Evolutionary conservation across 1,140 invertebrate genomes (phyloP).

Genomic region (Himalopsyche phryganea): DNA sequence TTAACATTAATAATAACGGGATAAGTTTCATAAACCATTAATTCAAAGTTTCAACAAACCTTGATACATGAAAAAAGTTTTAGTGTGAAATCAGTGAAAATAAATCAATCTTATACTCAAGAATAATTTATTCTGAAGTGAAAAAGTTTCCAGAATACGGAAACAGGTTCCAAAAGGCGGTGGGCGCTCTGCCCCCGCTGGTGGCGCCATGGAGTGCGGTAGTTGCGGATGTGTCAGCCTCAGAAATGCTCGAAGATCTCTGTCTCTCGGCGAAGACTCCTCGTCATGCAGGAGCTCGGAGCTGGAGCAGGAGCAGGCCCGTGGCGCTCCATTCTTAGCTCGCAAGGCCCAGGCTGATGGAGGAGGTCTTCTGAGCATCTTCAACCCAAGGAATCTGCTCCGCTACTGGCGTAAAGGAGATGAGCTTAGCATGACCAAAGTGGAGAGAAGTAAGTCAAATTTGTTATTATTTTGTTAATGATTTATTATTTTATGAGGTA

Average conservation of each 20-base stretch:
- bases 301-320: slow-evolving; percentile 47
- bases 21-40: too few relatives aligned
- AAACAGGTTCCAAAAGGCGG: slow-evolving; percentile 3
- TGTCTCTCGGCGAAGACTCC: slow-evolving; percentile 52
- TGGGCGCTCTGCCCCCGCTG: slow-evolving; percentile 9
- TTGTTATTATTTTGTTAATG: slow-evolving; percentile 10
- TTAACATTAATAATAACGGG: too few relatives aligned
- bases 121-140: too few relatives aligned
- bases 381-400: slow-evolving; percentile 49
- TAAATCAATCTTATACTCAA: too few relatives aligned
- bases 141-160: not conserved
- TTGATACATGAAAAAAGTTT: too few relatives aligned
- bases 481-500: not conserved
- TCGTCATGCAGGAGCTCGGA: slow-evolving; percentile 59
- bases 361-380: slow-evolving; percentile 46
- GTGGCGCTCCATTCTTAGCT: slow-evolving; percentile 35
- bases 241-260: slow-evolving; percentile 43
- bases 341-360: slow-evolving; percentile 34
- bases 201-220: slow-evolving; percentile 35
- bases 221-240: slow-evolving; percentile 51
- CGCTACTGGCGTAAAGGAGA: slow-evolving; percentile 57
- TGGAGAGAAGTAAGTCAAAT: slow-evolving; percentile 63
- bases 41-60: too few relatives aligned
- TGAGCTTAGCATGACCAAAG: slow-evolving; percentile 64
- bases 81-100: too few relatives aligned